phyloP scores from a whole-genome alignment of 2,113 vertebrate species.

The Hemicordylus capensis region DNA sequence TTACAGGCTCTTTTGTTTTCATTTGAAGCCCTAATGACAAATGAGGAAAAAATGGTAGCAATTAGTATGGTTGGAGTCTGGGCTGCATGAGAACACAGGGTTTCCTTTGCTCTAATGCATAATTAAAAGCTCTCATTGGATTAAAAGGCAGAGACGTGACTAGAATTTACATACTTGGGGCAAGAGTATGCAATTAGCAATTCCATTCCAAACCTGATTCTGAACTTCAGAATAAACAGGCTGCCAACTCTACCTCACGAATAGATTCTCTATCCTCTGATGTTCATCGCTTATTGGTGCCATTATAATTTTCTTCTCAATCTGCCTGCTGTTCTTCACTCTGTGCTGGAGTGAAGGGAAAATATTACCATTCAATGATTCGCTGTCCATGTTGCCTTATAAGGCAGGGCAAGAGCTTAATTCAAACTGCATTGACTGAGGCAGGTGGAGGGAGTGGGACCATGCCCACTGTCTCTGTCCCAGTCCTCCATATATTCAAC shows the following conservation, averaged over 20 bases:
- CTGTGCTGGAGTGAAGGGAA: background rate
- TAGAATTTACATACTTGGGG: background rate
- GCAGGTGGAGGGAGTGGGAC: background rate
- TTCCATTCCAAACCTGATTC: no score
- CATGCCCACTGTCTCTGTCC: no score
- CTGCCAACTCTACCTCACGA: background rate
- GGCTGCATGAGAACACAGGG: background rate
- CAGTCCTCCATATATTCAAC: no score
- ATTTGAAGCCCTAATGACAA: background rate
- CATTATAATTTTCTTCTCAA: background rate
- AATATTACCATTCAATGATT: no score
- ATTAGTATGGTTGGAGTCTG: slow-evolving; percentile 9
- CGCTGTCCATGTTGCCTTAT: no score
- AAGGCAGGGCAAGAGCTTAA: no score
- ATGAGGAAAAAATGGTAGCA: background rate
- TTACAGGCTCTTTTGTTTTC: background rate
- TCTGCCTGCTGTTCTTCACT: background rate
- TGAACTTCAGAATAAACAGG: background rate
- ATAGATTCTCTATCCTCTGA: background rate
- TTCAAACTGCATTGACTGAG: background rate
- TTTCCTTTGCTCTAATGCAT: background rate
- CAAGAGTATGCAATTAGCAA: background rate
- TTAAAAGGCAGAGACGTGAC: background rate
- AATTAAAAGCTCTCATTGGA: background rate
- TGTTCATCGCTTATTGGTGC: background rate